These are phyloP conservation scores for Muscidifurax raptorellus DNA, from an alignment of 1,140 invertebrate genomes.

Conservation along the genomic window DNA sequence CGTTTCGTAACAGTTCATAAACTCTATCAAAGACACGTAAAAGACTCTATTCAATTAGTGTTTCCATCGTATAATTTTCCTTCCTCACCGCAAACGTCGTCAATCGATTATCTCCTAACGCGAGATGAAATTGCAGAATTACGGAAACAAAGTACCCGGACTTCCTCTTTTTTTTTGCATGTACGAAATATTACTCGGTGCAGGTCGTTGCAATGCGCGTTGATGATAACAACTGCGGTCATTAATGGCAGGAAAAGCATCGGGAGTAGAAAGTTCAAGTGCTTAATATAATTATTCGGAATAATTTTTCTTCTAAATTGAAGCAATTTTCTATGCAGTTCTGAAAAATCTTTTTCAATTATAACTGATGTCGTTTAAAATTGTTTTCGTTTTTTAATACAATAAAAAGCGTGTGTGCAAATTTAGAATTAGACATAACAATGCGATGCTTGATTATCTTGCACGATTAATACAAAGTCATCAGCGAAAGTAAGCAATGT, in stretches of 20 bases:
- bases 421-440: neutral
- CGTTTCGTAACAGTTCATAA: too few relatives aligned
- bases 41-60: neutral
- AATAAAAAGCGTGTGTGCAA: neutral
- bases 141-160: conserved; percentile 13
- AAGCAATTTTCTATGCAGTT: neutral
- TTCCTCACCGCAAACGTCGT: neutral
- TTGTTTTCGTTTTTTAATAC: neutral
- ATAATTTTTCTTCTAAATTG: conserved; percentile 15
- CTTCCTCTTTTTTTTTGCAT: conserved; percentile 6
- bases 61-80: neutral
- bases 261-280: conserved; percentile 23
- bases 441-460: neutral
- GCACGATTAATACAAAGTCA: neutral
- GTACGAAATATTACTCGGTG: conserved; percentile 7
- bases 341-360: neutral
- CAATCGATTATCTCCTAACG: conserved; percentile 24
- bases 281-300: conserved; percentile 29
- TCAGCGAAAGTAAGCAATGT: neutral
- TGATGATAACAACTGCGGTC: conserved; percentile 24
- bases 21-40: too few relatives aligned
- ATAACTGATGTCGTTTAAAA: too few relatives aligned
- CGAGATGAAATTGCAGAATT: conserved; percentile 19
- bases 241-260: conserved; percentile 11
- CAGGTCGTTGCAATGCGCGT: neutral